Base-by-base conservation (phyloP, 2,888 invertebrate species). In the Hybos culiciformis region DNA sequence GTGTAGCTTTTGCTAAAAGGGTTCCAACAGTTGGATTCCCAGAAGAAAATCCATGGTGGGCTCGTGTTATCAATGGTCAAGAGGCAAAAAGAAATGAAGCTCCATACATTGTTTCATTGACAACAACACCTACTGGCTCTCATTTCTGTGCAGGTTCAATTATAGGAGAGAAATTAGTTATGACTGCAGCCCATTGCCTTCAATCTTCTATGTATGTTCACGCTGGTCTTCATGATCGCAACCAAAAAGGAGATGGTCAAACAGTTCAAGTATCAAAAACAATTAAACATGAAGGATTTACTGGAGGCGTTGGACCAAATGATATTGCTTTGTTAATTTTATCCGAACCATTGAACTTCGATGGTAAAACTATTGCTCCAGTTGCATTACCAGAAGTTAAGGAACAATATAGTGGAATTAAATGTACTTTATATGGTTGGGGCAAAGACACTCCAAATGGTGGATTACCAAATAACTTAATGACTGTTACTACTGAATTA, bases 321-420 rank as follows among this genome's bases (percentile, higher is more conserved):
- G 76, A 77, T 53, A 69, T 77, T 37, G 75, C 71, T 17, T 51
- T 76, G 11, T 53, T 76, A 39, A n/a, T n/a, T n/a, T n/a, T 29
- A 5, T 12, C 12, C 12, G n/a, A 12, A 12, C n/a, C 29, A 29
- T 29, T 29, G 5, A 6, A 5, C 12, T 29, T 29, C 4, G 5
- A 40, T 42, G 48, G 56, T 37, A 52, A 14, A 42, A 59, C 33
- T 54, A 63, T 19, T 57, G 53, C 17, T 53, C n/a, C n/a, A n/a
- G n/a, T n/a, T n/a, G n/a, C n/a, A n/a, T n/a, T n/a, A n/a, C n/a
- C n/a, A n/a, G n/a, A n/a, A n/a, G n/a, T n/a, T n/a, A n/a, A n/a
- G n/a, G n/a, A n/a, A n/a, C n/a, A n/a, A n/a, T n/a, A n/a, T n/a
- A n/a, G n/a, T n/a, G n/a, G n/a, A n/a, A n/a, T n/a, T n/a, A n/a